Evolutionary conservation across 2,113 vertebrate genomes (phyloP).

Genomic region (Upupa epops): DNA sequence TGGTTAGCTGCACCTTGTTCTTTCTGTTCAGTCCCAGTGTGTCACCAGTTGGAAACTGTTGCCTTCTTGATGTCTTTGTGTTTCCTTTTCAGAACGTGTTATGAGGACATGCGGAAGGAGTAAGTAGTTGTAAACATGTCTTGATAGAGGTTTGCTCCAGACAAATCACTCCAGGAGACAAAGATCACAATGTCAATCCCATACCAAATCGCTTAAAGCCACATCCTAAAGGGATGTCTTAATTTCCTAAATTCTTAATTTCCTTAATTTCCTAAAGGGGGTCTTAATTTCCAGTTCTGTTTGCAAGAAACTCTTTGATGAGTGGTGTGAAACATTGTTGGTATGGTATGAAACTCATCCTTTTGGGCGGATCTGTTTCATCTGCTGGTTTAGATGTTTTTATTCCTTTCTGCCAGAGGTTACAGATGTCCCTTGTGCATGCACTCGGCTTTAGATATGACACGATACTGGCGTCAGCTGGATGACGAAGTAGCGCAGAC

Average conservation of each 20-base stretch:
- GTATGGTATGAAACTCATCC: neutral
- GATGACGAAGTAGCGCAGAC: conserved; percentile 88
- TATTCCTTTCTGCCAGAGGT: conserved; percentile 68
- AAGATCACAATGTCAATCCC: accelerated
- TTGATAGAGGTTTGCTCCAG: no score
- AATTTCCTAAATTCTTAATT: no score
- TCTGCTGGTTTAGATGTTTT: neutral
- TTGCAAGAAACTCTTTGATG: neutral
- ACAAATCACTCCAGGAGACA: neutral
- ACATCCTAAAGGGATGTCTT: neutral
- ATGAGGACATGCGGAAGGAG: conserved; percentile 84
- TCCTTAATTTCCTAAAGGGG: no score
- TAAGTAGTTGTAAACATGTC: conserved; percentile 59
- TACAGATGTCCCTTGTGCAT: conserved; percentile 95
- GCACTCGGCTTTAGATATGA: conserved; percentile 89
- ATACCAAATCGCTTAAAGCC: neutral
- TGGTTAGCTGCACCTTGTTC: neutral
- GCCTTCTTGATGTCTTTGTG: neutral
- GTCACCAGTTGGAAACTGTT: neutral
- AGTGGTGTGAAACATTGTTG: neutral
- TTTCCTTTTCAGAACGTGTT: conserved; percentile 87
- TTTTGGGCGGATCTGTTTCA: neutral
- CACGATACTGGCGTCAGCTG: conserved; percentile 83
- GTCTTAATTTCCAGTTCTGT: neutral
- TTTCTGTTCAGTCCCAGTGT: neutral